These are phyloP conservation scores for Spinibarbus caldwelli DNA, from an alignment of 2,797 vertebrate species.

Conservation along the genomic window DNA sequence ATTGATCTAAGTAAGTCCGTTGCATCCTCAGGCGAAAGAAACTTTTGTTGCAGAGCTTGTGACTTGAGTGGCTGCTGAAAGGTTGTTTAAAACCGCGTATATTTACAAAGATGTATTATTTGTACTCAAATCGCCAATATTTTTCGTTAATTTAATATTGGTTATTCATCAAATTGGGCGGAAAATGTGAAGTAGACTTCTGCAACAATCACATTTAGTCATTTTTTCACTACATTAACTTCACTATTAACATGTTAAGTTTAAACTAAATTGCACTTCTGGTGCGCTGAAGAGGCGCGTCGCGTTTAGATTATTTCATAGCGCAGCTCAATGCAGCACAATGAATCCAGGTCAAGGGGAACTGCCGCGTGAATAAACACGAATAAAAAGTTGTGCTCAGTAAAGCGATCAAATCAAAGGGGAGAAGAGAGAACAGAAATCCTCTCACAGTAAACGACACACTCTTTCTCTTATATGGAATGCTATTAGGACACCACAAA, in stretches of 20 bases:
- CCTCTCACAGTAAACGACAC: constrained; percentile 29
- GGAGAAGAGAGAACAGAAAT: constrained; percentile 68
- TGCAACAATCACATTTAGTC: neutral
- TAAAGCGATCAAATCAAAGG: constrained; percentile 83
- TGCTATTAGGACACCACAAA: constrained; percentile 20
- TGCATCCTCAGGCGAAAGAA: neutral
- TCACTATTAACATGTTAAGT: neutral
- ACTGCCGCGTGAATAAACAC: constrained; percentile 85
- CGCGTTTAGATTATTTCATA: constrained; percentile 30
- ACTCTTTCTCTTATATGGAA: constrained; percentile 13
- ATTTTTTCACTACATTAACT: neutral
- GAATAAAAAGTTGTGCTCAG: constrained; percentile 85
- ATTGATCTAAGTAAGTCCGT: neutral
- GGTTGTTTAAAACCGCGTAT: neutral
- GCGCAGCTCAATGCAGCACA: constrained; percentile 41
- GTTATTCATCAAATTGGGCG: neutral
- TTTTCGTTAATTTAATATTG: neutral
- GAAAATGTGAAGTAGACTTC: neutral
- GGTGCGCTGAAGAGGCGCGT: constrained; percentile 31
- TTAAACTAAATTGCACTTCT: constrained; percentile 19
- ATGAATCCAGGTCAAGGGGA: constrained; percentile 63
- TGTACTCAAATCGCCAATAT: neutral
- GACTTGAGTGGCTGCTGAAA: neutral
- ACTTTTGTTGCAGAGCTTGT: too few relatives aligned
- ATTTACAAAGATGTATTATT: neutral